These are phyloP conservation scores for Camponotus pennsylvanicus DNA, from an alignment of 1,140 invertebrate genomes.

Conservation along the genomic window DNA sequence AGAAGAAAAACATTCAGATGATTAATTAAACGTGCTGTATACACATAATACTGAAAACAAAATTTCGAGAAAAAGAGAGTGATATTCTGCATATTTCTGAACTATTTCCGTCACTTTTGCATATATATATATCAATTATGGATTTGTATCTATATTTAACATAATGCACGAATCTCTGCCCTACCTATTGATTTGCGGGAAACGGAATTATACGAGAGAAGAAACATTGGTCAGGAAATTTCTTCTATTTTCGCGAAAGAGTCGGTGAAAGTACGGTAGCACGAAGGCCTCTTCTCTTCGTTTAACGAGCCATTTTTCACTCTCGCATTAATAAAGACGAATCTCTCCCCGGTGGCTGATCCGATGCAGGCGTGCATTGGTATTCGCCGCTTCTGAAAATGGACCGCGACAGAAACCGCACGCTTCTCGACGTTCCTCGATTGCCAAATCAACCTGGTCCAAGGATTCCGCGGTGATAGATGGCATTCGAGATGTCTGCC, in stretches of 20 bases:
- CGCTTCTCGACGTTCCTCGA: background rate
- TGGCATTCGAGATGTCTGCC: slow-evolving; percentile 1
- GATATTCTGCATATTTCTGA: background rate
- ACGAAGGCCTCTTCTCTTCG: background rate
- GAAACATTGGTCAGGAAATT: slow-evolving; percentile 20
- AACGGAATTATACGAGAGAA: slow-evolving; percentile 12
- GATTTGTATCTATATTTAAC: background rate
- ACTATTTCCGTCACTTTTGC: background rate
- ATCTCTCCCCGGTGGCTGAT: slow-evolving; percentile 3
- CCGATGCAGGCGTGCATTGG: background rate
- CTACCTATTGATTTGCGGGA: slow-evolving; percentile 7
- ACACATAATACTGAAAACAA: slow-evolving; percentile 52
- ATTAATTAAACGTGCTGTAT: slow-evolving; percentile 64
- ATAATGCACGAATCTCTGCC: slow-evolving; percentile 9
- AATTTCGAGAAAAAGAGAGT: background rate
- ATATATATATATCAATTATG: background rate
- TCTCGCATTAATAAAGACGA: slow-evolving; percentile 24
- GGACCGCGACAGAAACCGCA: background rate
- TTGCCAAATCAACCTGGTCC: no score
- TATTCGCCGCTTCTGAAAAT: slow-evolving; percentile 10
- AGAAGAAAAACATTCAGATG: background rate
- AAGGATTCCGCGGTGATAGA: background rate
- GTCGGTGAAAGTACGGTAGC: background rate
- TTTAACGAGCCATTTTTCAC: slow-evolving; percentile 38
- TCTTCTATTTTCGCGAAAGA: background rate